A percentile compares a stretch with the other conserved stretches of the same genome.
phyloP scores from a whole-genome alignment of 2,797 vertebrate species.

The Sorex maritimensis region DNA sequence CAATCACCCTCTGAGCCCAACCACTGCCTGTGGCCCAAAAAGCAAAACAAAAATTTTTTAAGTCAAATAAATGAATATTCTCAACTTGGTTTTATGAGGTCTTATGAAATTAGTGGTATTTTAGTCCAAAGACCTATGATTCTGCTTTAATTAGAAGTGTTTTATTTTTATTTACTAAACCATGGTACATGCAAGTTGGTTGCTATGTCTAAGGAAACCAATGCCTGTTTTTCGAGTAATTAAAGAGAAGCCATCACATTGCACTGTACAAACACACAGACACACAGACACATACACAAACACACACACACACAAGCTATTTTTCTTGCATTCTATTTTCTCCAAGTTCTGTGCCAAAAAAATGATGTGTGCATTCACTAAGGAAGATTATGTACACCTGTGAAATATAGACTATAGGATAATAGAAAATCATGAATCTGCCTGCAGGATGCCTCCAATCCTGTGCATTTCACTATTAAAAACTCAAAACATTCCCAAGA shows the following conservation, averaged over 20 bases:
- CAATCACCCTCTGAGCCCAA: too few relatives aligned
- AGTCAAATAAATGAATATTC: too few relatives aligned
- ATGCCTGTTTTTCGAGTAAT: constrained; percentile 32
- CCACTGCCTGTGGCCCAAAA: too few relatives aligned
- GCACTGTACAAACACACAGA: too few relatives aligned
- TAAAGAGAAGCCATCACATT: neutral
- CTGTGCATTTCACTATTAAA: neutral
- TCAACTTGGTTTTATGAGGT: neutral
- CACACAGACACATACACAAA: too few relatives aligned
- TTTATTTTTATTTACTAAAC: constrained; percentile 55
- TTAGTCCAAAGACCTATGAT: constrained; percentile 24
- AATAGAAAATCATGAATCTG: neutral
- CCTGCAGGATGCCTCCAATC: neutral
- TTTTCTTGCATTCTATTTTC: constrained; percentile 63
- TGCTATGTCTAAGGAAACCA: neutral
- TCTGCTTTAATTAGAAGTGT: constrained; percentile 9
- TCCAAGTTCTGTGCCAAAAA: constrained; percentile 62
- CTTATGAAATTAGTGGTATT: constrained; percentile 58
- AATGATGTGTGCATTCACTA: constrained; percentile 61
- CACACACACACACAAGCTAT: neutral
- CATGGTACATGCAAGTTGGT: neutral
- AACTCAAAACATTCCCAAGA: neutral
- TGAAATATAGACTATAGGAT: neutral
- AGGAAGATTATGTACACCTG: neutral
- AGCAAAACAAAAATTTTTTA: too few relatives aligned